Evolutionary conservation across 2,888 invertebrate species (phyloP).

Genomic region (Mimachlamys varia): DNA sequence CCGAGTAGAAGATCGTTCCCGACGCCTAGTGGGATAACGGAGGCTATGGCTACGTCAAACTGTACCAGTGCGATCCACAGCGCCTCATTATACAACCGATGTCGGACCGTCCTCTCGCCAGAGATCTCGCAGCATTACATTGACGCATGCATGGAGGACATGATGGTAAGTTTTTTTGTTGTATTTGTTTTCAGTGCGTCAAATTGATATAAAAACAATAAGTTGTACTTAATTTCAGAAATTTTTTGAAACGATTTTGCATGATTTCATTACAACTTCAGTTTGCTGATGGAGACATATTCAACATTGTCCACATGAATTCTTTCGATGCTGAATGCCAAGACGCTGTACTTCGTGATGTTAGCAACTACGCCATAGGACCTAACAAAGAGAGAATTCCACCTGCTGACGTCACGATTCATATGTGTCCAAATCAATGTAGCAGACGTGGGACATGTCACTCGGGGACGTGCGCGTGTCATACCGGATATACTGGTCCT

Average conservation of each 20-base stretch:
- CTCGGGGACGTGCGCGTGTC: slow-evolving; percentile 50
- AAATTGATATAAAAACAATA: no score
- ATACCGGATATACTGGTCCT: slow-evolving; percentile 45
- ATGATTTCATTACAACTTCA: not conserved
- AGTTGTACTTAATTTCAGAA: no score
- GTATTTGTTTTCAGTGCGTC: no score
- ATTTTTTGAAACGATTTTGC: no score
- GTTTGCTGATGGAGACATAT: not conserved
- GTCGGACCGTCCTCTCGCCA: not conserved
- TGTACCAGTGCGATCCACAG: not conserved
- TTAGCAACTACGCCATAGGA: slow-evolving; percentile 46
- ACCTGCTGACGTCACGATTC: slow-evolving; percentile 48
- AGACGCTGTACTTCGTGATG: slow-evolving; percentile 47
- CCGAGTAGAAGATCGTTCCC: not conserved
- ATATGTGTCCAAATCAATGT: slow-evolving; percentile 56
- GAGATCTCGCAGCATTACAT: not conserved
- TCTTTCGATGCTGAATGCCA: slow-evolving; percentile 51
- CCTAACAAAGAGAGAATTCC: slow-evolving; percentile 47
- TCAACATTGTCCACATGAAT: slow-evolving; percentile 2
- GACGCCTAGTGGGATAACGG: not conserved
- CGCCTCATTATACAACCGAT: not conserved
- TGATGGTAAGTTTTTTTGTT: not conserved
- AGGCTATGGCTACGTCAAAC: not conserved
- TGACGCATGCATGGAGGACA: not conserved
- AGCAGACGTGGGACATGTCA: slow-evolving; percentile 50